These are phyloP conservation scores for Perca flavescens DNA, from an alignment of 2,113 vertebrate genomes.

Conservation along the genomic window DNA sequence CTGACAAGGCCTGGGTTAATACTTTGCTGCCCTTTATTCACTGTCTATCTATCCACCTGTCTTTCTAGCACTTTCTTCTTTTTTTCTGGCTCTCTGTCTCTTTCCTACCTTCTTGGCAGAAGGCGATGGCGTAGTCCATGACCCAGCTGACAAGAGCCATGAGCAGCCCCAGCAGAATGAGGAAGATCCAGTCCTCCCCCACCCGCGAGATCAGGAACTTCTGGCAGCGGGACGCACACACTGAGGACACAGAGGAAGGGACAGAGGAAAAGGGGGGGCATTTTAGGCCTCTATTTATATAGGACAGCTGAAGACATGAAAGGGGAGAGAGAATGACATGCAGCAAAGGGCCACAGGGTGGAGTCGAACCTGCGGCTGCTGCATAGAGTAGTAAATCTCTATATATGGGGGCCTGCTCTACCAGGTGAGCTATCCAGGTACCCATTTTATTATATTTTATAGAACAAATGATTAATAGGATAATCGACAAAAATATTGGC, in stretches of 20 bases:
- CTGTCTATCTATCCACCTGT: not conserved
- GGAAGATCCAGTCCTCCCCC: slow-evolving; percentile 99
- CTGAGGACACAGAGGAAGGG: slow-evolving; percentile 71
- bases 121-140: slow-evolving; percentile 98
- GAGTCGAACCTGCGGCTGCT: too few relatives aligned
- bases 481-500: too few relatives aligned
- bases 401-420: too few relatives aligned
- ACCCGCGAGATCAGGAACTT: slow-evolving; percentile 95
- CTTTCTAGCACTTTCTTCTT: not conserved
- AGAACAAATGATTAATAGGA: too few relatives aligned
- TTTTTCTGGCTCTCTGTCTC: slow-evolving; percentile 24
- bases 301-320: too few relatives aligned
- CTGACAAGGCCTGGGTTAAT: not conserved
- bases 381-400: too few relatives aligned
- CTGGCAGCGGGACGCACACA: slow-evolving; percentile 92
- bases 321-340: too few relatives aligned
- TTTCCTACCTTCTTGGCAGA: slow-evolving; percentile 94
- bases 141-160: slow-evolving; percentile 99
- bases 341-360: too few relatives aligned
- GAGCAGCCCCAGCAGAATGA: slow-evolving; percentile 95
- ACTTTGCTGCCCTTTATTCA: not conserved
- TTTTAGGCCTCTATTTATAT: too few relatives aligned
- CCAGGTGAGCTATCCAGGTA: too few relatives aligned
- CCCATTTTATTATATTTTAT: too few relatives aligned
- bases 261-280: not conserved